phyloP scores from a whole-genome alignment of 2,888 invertebrate genomes.

The Sepioteuthis lessoniana region DNA sequence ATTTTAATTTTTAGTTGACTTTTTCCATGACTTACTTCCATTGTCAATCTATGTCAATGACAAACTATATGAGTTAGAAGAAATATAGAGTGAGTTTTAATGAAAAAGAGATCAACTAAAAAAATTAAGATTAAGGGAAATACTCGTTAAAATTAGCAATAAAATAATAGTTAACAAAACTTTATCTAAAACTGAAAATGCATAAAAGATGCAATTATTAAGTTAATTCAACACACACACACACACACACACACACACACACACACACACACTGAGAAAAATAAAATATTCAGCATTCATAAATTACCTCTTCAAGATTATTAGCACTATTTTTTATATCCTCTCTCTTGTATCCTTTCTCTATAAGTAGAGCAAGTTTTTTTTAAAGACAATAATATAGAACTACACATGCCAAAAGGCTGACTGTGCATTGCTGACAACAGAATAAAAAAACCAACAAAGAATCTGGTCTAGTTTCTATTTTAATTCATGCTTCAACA shows the following conservation, averaged over 20 bases:
- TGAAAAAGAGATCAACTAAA: no score
- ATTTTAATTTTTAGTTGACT: no score
- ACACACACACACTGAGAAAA: not conserved
- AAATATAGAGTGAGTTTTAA: no score
- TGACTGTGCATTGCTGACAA: not conserved
- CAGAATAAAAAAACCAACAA: not conserved
- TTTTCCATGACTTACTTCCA: no score
- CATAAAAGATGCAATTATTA: no score
- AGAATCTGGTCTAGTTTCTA: not conserved
- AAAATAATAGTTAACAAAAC: no score
- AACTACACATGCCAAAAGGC: not conserved
- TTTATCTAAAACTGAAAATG: no score
- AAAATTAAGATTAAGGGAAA: no score
- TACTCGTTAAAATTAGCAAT: no score
- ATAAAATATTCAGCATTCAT: not conserved
- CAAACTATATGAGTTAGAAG: no score
- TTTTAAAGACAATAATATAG: not conserved
- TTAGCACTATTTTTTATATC: not conserved
- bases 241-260: not conserved
- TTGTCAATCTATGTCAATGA: no score
- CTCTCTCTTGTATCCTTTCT: not conserved
- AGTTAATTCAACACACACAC: no score
- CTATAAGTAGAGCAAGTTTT: not conserved
- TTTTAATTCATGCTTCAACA: not conserved
- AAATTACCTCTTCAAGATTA: not conserved